Percentiles rank a stretch among this genome's conserved stretches.
Evolutionary conservation across 2,888 invertebrate species (phyloP).

Genomic region (Athalia circularis): DNA sequence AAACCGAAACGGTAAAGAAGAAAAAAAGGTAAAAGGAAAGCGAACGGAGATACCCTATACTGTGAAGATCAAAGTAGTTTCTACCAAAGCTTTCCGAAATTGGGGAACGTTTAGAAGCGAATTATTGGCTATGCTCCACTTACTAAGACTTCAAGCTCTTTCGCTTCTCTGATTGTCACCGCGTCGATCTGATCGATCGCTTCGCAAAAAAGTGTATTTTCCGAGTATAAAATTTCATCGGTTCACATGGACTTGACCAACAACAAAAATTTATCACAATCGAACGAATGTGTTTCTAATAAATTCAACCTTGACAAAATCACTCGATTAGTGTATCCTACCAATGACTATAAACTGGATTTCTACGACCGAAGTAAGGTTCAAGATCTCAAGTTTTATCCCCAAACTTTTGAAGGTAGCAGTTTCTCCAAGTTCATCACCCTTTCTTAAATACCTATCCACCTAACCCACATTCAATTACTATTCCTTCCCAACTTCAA

Average conservation of each 20-base stretch:
- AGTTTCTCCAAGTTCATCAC: not conserved
- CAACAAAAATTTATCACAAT: too few species aligned
- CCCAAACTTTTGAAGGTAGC: not conserved
- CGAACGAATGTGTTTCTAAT: too few species aligned
- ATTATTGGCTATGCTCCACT: conserved; percentile 42
- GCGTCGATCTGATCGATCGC: too few species aligned
- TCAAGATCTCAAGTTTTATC: conserved; percentile 28
- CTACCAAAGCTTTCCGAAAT: conserved; percentile 39
- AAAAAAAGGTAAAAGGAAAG: not conserved
- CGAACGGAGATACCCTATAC: conserved; percentile 4
- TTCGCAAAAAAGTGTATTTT: too few species aligned
- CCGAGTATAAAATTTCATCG: too few species aligned
- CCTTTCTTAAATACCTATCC: not conserved
- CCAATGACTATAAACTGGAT: not conserved
- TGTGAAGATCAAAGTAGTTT: conserved; percentile 37
- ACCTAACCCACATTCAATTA: conserved; percentile 29
- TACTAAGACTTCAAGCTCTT: conserved; percentile 11
- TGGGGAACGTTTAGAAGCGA: conserved; percentile 42
- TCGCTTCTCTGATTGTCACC: not conserved
- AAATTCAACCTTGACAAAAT: too few species aligned
- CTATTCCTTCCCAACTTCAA: conserved; percentile 20
- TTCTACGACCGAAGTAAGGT: not conserved
- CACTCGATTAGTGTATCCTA: not conserved
- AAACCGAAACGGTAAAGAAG: not conserved
- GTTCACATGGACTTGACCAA: too few species aligned